phyloP scores from a whole-genome alignment of 64 coral and sea anemone species.

The Actinia equina region DNA sequence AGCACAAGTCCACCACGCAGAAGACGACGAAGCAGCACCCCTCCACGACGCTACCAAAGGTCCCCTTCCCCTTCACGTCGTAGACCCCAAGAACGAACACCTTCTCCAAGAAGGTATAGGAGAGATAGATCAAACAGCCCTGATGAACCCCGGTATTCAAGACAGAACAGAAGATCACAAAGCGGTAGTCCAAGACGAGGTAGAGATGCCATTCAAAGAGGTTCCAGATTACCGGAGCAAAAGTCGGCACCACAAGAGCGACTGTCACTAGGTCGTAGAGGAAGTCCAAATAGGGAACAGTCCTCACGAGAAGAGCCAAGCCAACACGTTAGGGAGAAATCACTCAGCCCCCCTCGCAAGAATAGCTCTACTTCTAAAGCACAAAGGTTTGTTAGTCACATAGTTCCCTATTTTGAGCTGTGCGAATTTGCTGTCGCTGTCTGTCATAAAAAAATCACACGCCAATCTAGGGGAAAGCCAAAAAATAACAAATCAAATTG shows the following conservation, averaged over 20 bases:
- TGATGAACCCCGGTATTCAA: not conserved
- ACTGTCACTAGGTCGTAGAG: not conserved
- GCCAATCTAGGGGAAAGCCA: no score
- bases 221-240: not conserved
- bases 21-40: not conserved
- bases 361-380: not conserved
- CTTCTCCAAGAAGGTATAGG: constrained; percentile 1
- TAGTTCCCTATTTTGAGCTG: not conserved
- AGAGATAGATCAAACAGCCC: not conserved
- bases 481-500: no score
- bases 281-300: not conserved
- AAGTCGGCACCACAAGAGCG: not conserved
- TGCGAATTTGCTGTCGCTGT: no score
- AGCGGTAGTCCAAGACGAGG: not conserved
- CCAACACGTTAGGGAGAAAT: not conserved
- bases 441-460: no score
- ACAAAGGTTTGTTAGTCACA: not conserved
- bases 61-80: not conserved
- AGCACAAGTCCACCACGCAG: not conserved
- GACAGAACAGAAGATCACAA: not conserved
- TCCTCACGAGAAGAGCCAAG: not conserved
- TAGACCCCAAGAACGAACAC: constrained; percentile 1
- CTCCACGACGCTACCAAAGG: not conserved
- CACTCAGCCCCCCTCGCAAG: not conserved
- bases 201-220: not conserved